Evolutionary conservation across 2,888 invertebrate species (phyloP).

Genomic region (Xestia rhomboidea): DNA sequence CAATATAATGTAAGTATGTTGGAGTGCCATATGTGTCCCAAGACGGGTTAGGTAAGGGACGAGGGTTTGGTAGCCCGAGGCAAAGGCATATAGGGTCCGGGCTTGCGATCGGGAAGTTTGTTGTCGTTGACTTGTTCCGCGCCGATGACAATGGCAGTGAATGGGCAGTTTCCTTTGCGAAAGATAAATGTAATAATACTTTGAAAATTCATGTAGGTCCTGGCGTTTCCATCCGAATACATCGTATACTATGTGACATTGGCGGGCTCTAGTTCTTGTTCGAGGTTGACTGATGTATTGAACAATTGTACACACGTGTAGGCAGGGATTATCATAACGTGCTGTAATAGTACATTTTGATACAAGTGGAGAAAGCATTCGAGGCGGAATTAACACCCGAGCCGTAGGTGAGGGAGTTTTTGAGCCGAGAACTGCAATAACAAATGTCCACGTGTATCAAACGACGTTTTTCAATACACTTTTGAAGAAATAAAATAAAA

Average conservation of each 20-base stretch:
- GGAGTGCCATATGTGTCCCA: constrained; percentile 48
- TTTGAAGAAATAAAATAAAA: too few relatives aligned
- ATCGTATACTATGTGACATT: not conserved
- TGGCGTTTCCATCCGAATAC: not conserved
- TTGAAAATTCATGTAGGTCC: constrained; percentile 8
- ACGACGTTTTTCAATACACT: too few relatives aligned
- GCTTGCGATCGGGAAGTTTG: constrained; percentile 7
- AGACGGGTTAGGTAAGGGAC: constrained; percentile 26
- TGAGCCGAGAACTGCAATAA: too few relatives aligned
- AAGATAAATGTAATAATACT: constrained; percentile 30
- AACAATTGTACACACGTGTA: constrained; percentile 9
- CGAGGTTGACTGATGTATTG: constrained; percentile 7
- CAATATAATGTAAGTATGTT: constrained; percentile 53
- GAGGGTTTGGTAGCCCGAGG: constrained; percentile 27
- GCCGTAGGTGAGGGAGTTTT: too few relatives aligned
- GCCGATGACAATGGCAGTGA: constrained; percentile 27
- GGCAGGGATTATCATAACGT: constrained; percentile 8
- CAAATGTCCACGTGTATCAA: too few relatives aligned
- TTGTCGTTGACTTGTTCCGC: constrained; percentile 35
- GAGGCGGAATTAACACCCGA: too few relatives aligned
- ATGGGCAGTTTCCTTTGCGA: constrained; percentile 21
- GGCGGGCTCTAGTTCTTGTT: not conserved
- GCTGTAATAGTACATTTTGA: too few relatives aligned
- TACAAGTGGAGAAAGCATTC: too few relatives aligned
- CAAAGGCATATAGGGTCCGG: constrained; percentile 20